These are phyloP conservation scores for Microplitis mediator DNA, from an alignment of 1,140 invertebrate species.

Conservation along the genomic window DNA sequence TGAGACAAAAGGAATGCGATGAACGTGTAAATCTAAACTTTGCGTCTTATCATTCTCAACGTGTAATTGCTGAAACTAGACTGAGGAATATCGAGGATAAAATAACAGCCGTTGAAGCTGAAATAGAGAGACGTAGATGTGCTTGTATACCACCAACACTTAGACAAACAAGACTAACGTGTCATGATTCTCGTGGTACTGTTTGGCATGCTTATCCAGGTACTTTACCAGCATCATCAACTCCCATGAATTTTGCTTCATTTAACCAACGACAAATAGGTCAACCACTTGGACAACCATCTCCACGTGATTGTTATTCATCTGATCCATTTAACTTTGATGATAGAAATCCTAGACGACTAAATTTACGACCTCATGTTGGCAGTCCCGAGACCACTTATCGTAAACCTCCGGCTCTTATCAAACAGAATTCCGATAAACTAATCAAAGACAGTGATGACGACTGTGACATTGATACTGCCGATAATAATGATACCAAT, in stretches of 20 bases:
- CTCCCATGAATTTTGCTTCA: not conserved
- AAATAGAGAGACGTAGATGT: constrained; percentile 47
- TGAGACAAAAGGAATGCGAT: constrained; percentile 51
- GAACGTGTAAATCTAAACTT: constrained; percentile 50
- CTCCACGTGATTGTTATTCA: constrained; percentile 36
- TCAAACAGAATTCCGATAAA: not conserved
- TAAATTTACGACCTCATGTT: constrained; percentile 47
- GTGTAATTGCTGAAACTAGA: constrained; percentile 43
- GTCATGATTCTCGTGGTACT: constrained; percentile 32
- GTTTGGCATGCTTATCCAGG: constrained; percentile 31
- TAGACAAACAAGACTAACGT: constrained; percentile 15
- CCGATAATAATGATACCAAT: not conserved
- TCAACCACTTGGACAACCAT: not conserved
- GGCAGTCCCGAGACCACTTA: constrained; percentile 46
- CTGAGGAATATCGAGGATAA: constrained; percentile 48
- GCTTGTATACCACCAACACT: constrained; percentile 13
- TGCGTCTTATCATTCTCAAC: constrained; percentile 47
- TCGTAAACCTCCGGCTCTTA: not conserved
- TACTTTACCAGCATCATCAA: constrained; percentile 20
- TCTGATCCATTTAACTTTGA: constrained; percentile 47
- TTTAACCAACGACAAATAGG: not conserved
- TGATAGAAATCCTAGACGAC: constrained; percentile 41
- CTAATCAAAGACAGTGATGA: not conserved
- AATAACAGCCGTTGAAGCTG: constrained; percentile 48
- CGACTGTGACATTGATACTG: not conserved